These are phyloP conservation scores for Hipparchia semele DNA, from an alignment of 2,888 invertebrate genomes.

Conservation along the genomic window DNA sequence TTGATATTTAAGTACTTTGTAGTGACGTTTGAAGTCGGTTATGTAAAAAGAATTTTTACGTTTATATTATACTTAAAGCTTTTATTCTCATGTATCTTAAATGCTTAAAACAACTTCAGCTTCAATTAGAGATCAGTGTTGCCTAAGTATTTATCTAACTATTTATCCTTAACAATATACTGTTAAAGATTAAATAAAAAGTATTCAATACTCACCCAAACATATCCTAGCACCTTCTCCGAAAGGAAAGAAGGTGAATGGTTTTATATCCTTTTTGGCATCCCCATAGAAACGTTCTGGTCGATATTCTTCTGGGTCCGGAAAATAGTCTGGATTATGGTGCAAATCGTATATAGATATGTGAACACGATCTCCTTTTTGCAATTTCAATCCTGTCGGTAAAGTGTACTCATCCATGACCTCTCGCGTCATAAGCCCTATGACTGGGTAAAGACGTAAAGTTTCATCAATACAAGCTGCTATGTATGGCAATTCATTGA, in stretches of 20 bases:
- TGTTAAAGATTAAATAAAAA: neutral
- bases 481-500: constrained; percentile 55
- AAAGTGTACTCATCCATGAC: constrained; percentile 59
- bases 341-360: constrained; percentile 63
- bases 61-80: too few species aligned
- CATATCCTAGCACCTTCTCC: constrained; percentile 68
- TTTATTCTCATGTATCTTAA: too few species aligned
- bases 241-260: constrained; percentile 65
- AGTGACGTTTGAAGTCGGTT: too few species aligned
- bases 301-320: constrained; percentile 57
- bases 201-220: constrained; percentile 53
- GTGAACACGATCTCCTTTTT: constrained; percentile 61
- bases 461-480: constrained; percentile 59
- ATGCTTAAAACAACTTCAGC: too few species aligned
- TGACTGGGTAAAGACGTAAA: constrained; percentile 61
- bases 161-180: neutral
- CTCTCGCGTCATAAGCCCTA: constrained; percentile 58
- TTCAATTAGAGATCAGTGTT: too few species aligned
- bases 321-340: constrained; percentile 56
- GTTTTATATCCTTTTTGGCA: constrained; percentile 53
- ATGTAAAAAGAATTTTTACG: too few species aligned
- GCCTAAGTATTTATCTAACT: too few species aligned
- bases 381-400: constrained; percentile 55
- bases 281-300: constrained; percentile 64
- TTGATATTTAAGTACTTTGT: too few species aligned